Evolutionary conservation across 2,888 invertebrate genomes (phyloP), one percentile per base, ranked within the genome.

Genomic region (Drosophila nr. perissopoda): DNA sequence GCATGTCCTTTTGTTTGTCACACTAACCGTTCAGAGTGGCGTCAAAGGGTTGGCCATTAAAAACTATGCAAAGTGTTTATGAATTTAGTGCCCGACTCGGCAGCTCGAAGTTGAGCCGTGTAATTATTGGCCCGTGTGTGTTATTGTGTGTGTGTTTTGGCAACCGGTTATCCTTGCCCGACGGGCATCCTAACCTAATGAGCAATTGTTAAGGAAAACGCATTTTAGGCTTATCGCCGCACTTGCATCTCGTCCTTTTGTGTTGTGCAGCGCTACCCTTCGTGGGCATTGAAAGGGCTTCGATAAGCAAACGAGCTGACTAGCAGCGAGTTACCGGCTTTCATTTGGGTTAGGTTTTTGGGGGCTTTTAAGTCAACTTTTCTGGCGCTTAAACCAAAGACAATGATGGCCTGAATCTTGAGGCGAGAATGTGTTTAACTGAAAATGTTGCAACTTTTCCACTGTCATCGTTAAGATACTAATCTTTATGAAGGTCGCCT

Each of bases 391-490:
- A 76, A 86, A 80, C 80, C 78, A 82, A 89, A 87, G 89, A 89
- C 87, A 89, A 87, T 70, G 70, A 57, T 57, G 40, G 58, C 63
- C 40, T 31, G 57, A 58, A 52, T 77, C 79, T 86, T 83, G 65
- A 75, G 82, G 66, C 68, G 38, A 51, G 48, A 56, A 36, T 57
- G 33, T 56, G 33, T 38, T 27, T 61, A 33, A 51, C 64, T 31
- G 73, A 80, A 82, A 76, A 49, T 69, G 48, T 56, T 48, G 62
- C 57, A 63, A 78, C 73, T 82, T 77, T 82, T 53, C 75, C 81
- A 87, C 91, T 91, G 91, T 91, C 91, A 86, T 91, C 86, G 85
- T 90, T 90, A 87, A 90, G 91, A 91, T 91, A 83, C 54, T 53
- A 61, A 91, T 91, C 91, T 91, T 91, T 90, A 90, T 91, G 88